Evolutionary conservation across 1,140 invertebrate species (phyloP).

Genomic region (Halesus radiatus): DNA sequence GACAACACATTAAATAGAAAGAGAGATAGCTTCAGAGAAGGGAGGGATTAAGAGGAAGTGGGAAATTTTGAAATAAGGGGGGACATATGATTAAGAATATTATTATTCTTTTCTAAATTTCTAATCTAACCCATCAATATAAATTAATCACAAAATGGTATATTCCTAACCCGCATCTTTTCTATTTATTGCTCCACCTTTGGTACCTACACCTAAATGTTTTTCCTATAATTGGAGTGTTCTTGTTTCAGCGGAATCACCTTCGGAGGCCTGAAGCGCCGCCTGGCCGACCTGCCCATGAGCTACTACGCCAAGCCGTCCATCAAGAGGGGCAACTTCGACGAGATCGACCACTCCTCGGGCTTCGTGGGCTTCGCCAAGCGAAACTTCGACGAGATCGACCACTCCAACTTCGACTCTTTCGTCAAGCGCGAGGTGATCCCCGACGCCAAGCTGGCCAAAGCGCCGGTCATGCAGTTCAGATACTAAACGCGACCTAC

Average conservation of each 20-base stretch:
- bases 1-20: no score
- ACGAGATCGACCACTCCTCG: constrained; percentile 73
- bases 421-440: constrained; percentile 33
- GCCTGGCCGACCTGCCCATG: not conserved
- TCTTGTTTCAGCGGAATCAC: constrained; percentile 30
- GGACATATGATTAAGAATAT: no score
- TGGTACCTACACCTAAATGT: no score
- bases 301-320: constrained; percentile 18
- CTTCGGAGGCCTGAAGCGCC: constrained; percentile 44
- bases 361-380: constrained; percentile 67
- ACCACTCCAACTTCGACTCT: constrained; percentile 46
- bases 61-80: no score
- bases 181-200: no score
- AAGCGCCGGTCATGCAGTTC: constrained; percentile 2
- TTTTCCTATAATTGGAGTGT: no score
- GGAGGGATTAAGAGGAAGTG: no score
- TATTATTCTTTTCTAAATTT: no score
- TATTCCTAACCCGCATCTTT: no score
- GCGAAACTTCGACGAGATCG: constrained; percentile 56
- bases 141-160: no score
- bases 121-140: no score
- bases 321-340: constrained; percentile 71
- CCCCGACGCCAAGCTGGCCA: not conserved
- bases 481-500: constrained; percentile 4
- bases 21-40: no score